Evolutionary conservation across 2,113 vertebrate genomes (phyloP).

Genomic region (Mesitornis unicolor): DNA sequence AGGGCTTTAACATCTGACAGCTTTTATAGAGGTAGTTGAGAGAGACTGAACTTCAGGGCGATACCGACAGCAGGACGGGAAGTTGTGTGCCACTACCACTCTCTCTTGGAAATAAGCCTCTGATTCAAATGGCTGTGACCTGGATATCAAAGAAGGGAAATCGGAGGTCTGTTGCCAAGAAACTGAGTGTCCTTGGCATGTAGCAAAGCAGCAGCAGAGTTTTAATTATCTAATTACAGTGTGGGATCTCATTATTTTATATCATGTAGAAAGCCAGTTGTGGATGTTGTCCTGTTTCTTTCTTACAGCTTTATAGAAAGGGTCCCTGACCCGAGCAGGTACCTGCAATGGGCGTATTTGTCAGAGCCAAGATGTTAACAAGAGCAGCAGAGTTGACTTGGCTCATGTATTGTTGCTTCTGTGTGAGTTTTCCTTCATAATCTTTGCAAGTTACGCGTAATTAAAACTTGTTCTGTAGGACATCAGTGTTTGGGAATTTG

Average conservation of each 20-base stretch:
- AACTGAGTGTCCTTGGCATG: constrained; percentile 57
- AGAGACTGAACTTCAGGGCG: not conserved
- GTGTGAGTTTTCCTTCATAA: not conserved
- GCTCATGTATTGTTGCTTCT: not conserved
- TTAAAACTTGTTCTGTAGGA: not conserved
- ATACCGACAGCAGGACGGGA: not conserved
- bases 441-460: not conserved
- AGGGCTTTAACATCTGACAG: not conserved
- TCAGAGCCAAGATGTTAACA: not conserved
- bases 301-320: not conserved
- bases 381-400: not conserved
- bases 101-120: constrained; percentile 2
- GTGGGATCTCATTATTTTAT: not conserved
- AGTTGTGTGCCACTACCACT: not conserved
- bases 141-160: constrained; percentile 54
- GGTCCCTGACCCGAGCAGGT: not conserved
- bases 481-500: not conserved
- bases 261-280: not conserved
- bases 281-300: not conserved
- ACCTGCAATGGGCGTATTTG: rapidly evolving
- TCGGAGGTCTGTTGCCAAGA: constrained; percentile 42
- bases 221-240: constrained; percentile 53
- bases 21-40: not conserved
- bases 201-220: constrained; percentile 14
- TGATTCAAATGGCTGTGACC: constrained; percentile 33